These are phyloP conservation scores for Oscheius sp. DNA, from an alignment of 2,888 invertebrate species.

Conservation along the genomic window DNA sequence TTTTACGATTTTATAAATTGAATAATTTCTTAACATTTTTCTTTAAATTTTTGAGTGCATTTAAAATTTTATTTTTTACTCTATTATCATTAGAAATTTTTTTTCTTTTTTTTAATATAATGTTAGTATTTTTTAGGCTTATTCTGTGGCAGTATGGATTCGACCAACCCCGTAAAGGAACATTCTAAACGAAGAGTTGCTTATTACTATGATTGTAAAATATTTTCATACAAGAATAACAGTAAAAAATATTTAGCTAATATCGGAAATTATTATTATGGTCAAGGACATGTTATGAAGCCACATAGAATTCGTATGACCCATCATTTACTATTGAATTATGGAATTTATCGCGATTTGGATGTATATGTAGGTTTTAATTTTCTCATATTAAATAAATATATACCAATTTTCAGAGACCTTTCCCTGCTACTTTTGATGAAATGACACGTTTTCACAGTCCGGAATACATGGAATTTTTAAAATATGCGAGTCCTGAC, in stretches of 20 bases:
- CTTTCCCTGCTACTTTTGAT: conserved; percentile 97
- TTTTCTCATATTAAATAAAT: conserved; percentile 56
- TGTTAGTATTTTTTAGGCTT: background rate
- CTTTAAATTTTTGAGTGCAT: too few species aligned
- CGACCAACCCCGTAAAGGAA: conserved; percentile 42
- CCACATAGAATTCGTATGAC: conserved; percentile 99
- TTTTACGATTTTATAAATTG: too few species aligned
- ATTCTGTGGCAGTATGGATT: conserved; percentile 2
- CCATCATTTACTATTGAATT: conserved; percentile 95
- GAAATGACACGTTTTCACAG: conserved; percentile 99
- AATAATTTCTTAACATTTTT: too few species aligned
- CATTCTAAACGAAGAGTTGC: conserved; percentile 65
- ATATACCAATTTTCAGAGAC: conserved; percentile 87
- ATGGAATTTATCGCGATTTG: conserved; percentile 99
- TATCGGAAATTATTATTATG: conserved; percentile 99
- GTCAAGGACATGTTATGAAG: conserved; percentile 98
- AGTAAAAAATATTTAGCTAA: conserved; percentile 76
- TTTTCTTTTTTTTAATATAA: background rate
- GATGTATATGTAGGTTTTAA: conserved; percentile 90
- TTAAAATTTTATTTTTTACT: too few species aligned
- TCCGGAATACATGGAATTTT: conserved; percentile 96
- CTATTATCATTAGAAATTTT: too few species aligned
- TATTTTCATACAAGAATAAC: background rate
- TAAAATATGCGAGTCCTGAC: conserved; percentile 94
- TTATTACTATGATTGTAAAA: conserved; percentile 81